phyloP scores from a whole-genome alignment of 2,888 invertebrate species.

The Xestoiulus laeticollis region DNA sequence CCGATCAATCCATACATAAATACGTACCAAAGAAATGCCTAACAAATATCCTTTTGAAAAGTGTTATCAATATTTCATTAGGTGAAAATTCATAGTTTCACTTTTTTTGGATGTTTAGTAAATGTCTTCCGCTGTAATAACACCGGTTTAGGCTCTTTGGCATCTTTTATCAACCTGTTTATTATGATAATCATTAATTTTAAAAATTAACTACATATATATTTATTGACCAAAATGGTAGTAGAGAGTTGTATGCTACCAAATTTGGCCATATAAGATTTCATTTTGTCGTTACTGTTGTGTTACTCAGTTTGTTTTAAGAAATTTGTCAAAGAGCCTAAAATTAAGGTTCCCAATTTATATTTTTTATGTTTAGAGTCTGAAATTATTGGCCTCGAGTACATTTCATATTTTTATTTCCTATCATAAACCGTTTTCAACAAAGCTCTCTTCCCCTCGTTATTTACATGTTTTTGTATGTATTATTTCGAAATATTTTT shows the following conservation, averaged over 20 bases:
- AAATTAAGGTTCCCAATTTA: not conserved
- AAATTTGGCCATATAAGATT: not conserved
- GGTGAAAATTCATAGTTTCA: not conserved
- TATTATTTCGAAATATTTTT: not conserved
- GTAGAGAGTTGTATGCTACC: not conserved
- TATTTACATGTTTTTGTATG: constrained; percentile 15
- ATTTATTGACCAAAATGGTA: not conserved
- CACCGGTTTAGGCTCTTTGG: not conserved
- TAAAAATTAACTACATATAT: not conserved
- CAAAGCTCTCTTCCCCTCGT: not conserved
- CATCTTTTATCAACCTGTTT: not conserved
- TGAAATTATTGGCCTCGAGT: not conserved
- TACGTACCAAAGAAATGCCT: not conserved
- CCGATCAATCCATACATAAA: not conserved
- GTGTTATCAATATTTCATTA: not conserved
- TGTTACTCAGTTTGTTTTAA: not conserved
- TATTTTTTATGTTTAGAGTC: not conserved
- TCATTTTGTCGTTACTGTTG: not conserved
- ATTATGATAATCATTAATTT: not conserved
- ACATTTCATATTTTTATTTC: not conserved
- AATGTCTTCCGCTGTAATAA: not conserved
- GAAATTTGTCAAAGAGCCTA: not conserved
- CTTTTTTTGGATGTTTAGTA: not conserved
- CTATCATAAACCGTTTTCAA: not conserved
- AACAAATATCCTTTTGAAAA: not conserved